Conservation (phyloP, 2,113 vertebrate genomes). For the Condylura cristata region DNA sequence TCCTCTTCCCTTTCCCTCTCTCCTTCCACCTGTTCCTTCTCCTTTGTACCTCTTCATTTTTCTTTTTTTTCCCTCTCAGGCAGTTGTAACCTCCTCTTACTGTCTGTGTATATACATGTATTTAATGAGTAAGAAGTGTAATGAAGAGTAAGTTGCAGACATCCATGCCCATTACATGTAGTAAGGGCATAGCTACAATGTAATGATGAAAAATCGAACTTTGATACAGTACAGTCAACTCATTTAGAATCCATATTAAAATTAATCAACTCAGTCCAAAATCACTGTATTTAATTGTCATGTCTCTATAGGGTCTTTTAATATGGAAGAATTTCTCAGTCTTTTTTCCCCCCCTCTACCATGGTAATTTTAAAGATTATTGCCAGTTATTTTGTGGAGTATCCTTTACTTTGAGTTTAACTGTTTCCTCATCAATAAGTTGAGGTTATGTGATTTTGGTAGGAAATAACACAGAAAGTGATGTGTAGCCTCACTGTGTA, state of each 20-base stretch:
- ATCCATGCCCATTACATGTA: not conserved
- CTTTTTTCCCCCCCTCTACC: not conserved
- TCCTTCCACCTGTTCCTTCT: not conserved
- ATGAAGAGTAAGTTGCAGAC: not conserved
- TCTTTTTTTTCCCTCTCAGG: not conserved
- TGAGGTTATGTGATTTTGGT: too few species aligned
- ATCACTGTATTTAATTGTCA: conserved; percentile 9
- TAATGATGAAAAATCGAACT: conserved; percentile 14
- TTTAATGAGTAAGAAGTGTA: not conserved
- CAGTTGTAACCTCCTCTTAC: not conserved
- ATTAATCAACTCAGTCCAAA: not conserved
- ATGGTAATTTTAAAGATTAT: too few species aligned
- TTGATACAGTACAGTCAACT: not conserved
- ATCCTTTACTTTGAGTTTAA: too few species aligned
- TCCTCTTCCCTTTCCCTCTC: accelerated
- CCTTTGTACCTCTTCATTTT: not conserved
- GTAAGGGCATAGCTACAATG: not conserved
- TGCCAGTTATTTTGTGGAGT: too few species aligned
- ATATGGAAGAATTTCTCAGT: too few species aligned
- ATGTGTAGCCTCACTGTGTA: too few species aligned
- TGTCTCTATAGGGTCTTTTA: not conserved
- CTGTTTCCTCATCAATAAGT: too few species aligned
- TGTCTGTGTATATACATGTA: not conserved
- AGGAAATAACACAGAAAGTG: too few species aligned
- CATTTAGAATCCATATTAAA: not conserved